These are phyloP conservation scores for Andrena fulva DNA, from an alignment of 2,888 invertebrate species.

Conservation along the genomic window DNA sequence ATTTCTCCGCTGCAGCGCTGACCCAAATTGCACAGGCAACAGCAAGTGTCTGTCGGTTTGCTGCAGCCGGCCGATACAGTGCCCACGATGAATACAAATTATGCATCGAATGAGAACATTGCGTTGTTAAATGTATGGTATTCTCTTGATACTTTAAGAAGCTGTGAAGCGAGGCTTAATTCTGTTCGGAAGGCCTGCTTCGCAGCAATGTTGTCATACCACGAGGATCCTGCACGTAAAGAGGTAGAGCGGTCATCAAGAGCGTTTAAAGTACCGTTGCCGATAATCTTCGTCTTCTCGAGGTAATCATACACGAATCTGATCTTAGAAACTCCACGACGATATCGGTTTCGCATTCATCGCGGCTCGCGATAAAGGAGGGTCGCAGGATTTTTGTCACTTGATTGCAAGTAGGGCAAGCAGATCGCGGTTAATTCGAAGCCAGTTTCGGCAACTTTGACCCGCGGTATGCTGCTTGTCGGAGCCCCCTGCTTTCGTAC, in stretches of 20 bases:
- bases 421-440: slow-evolving; percentile 58
- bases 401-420: slow-evolving; percentile 2
- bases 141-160: too few species aligned
- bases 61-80: background rate
- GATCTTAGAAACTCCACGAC: slow-evolving; percentile 10
- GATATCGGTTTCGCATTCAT: slow-evolving; percentile 3
- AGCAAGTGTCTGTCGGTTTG: background rate
- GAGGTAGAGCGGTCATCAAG: slow-evolving; percentile 9
- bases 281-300: background rate
- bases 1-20: slow-evolving; percentile 25
- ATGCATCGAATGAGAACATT: background rate
- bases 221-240: background rate
- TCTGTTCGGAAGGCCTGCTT: background rate
- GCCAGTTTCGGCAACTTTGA: slow-evolving; percentile 51
- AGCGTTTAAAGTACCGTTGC: slow-evolving; percentile 25
- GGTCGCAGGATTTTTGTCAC: background rate
- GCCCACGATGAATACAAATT: background rate
- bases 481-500: background rate
- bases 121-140: too few species aligned
- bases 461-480: slow-evolving; percentile 21
- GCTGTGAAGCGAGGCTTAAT: background rate
- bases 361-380: background rate
- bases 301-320: background rate
- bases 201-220: background rate
- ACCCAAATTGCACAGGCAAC: background rate